Evolutionary conservation across 2,113 vertebrate species (phyloP).

Genomic region (Mirounga angustirostris): DNA sequence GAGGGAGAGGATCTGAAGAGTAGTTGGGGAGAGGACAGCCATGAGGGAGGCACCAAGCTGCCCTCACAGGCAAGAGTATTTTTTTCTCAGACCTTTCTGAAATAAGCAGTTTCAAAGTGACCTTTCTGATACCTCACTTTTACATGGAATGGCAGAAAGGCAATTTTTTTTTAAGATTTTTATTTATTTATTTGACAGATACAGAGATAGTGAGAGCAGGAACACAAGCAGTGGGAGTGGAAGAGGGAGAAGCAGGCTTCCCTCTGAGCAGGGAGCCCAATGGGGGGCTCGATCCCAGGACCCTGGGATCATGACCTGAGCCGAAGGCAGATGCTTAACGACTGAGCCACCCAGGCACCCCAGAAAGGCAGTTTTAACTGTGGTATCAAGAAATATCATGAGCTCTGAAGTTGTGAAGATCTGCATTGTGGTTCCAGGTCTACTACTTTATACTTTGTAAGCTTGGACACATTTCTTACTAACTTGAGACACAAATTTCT

Average conservation of each 20-base stretch:
- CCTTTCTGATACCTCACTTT: not conserved
- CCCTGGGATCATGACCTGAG: too few species aligned
- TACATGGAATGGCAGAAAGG: not conserved
- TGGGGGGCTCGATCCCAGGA: too few species aligned
- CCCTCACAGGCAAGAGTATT: too few species aligned
- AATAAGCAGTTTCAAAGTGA: not conserved
- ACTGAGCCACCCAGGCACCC: too few species aligned
- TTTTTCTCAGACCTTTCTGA: not conserved
- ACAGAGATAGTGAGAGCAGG: too few species aligned
- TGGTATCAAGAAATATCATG: not conserved
- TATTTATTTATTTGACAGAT: too few species aligned
- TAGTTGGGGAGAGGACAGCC: not conserved
- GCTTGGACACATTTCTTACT: slow-evolving; percentile 75
- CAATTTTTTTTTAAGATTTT: too few species aligned
- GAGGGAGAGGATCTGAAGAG: too few species aligned
- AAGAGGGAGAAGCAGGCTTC: too few species aligned
- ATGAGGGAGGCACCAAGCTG: not conserved
- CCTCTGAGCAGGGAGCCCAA: too few species aligned
- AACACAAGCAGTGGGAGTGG: too few species aligned
- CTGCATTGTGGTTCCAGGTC: slow-evolving; percentile 77
- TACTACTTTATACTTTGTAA: slow-evolving; percentile 42
- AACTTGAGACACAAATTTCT: slow-evolving; percentile 50
- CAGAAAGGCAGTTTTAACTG: not conserved
- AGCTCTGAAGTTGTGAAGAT: slow-evolving; percentile 71
- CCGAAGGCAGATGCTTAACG: too few species aligned